Evolutionary conservation across 2,797 vertebrate species (phyloP).

Genomic region (Lithobates pipiens): DNA sequence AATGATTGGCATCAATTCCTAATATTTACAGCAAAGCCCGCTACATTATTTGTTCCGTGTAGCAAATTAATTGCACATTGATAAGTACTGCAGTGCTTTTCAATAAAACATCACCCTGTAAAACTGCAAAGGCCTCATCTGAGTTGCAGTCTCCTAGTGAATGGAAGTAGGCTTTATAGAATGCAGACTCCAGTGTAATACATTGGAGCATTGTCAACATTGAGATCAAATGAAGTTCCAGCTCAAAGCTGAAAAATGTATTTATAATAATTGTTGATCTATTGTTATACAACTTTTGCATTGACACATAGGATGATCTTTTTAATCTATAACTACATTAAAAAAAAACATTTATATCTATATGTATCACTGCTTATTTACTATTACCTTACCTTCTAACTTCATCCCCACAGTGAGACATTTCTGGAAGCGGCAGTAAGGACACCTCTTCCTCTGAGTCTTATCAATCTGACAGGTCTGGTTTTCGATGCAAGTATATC

Average conservation of each 20-base stretch:
- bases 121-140: background rate
- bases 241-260: no score
- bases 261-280: no score
- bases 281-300: no score
- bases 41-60: background rate
- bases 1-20: no score
- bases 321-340: no score
- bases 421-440: conserved; percentile 98
- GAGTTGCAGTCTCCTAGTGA: background rate
- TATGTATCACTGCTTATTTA: background rate
- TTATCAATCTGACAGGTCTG: conserved; percentile 99
- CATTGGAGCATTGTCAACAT: no score
- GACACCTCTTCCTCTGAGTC: conserved; percentile 97
- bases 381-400: conserved; percentile 89
- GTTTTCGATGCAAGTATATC: conserved; percentile 99
- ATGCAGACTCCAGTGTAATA: background rate
- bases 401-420: conserved; percentile 99
- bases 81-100: background rate
- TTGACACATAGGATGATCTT: no score
- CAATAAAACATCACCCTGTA: background rate
- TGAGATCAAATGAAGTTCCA: no score
- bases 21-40: no score
- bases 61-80: background rate
- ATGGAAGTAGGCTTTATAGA: background rate
- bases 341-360: no score